Percentiles rank a stretch among this genome's conserved stretches.
phyloP scores from a whole-genome alignment of 1,140 invertebrate genomes.

The Muscidifurax raptorellus region DNA sequence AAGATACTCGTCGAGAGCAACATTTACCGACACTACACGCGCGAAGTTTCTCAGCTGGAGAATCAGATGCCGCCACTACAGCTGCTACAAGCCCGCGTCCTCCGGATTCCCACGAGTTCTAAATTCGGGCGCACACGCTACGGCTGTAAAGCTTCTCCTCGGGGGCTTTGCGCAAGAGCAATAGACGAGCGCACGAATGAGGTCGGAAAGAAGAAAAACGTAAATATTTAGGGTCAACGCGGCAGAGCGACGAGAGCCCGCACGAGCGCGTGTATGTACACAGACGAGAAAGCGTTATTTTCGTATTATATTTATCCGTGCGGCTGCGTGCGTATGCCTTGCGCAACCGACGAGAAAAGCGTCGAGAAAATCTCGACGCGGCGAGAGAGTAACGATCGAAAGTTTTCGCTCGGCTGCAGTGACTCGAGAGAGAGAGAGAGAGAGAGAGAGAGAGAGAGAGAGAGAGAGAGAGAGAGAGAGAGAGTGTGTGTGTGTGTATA shows the following conservation, averaged over 20 bases:
- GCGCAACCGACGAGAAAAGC: conserved; percentile 13
- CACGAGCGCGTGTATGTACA: not conserved
- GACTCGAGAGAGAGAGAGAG: not conserved
- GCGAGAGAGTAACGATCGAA: conserved; percentile 13
- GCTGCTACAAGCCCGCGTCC: not conserved
- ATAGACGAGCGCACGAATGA: not conserved
- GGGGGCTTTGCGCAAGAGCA: conserved; percentile 21
- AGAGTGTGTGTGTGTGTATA: not conserved
- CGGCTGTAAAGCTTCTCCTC: not conserved
- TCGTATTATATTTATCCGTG: conserved; percentile 24
- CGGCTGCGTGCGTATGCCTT: not conserved
- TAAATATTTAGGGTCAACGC: conserved; percentile 40
- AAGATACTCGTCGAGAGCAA: too few species aligned
- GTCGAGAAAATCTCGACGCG: conserved; percentile 2
- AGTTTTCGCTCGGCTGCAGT: conserved; percentile 4
- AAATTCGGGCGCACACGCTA: conserved; percentile 3
- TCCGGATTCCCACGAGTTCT: conserved; percentile 8
- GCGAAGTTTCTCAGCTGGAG: not conserved
- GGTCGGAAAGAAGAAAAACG: conserved; percentile 19
- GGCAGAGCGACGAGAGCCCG: not conserved
- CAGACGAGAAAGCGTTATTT: conserved; percentile 7
- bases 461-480: too few species aligned
- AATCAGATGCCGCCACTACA: conserved; percentile 20
- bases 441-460: not conserved
- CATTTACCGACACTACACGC: not conserved